phyloP scores from a whole-genome alignment of 2,888 invertebrate species.

The Endotricha flammealis region DNA sequence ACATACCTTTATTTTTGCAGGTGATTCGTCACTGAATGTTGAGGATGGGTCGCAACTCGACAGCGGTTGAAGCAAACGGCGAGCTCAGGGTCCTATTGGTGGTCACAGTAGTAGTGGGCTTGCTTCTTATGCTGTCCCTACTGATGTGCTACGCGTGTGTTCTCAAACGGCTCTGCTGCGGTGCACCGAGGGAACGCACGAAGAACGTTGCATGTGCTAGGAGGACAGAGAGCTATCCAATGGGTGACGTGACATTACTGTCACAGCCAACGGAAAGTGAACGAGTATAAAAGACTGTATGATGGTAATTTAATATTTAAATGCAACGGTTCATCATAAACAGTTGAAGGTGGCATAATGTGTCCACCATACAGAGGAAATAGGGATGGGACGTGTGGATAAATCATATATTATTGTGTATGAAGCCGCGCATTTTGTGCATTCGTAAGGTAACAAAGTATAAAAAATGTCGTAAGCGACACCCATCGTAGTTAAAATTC shows the following conservation, averaged over 20 bases:
- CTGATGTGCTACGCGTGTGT: conserved; percentile 83
- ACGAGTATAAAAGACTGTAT: conserved; percentile 64
- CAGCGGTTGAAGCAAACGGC: conserved; percentile 66
- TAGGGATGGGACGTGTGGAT: no score
- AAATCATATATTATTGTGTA: no score
- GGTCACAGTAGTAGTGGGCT: conserved; percentile 78
- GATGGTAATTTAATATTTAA: no score
- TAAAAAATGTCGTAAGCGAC: no score
- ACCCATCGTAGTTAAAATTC: no score
- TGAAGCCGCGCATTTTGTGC: no score
- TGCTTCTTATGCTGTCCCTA: conserved; percentile 79
- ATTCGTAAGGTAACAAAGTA: no score
- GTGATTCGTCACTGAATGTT: conserved; percentile 27
- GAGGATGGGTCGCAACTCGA: conserved; percentile 59
- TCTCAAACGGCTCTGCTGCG: conserved; percentile 80
- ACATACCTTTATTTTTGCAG: conserved; percentile 44
- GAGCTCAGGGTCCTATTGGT: conserved; percentile 78
- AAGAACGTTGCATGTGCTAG: conserved; percentile 53
- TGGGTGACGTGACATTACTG: conserved; percentile 79
- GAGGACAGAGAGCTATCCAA: conserved; percentile 75
- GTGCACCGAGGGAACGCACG: conserved; percentile 65
- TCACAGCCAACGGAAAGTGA: conserved; percentile 81
- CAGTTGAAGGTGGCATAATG: no score
- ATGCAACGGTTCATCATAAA: no score
- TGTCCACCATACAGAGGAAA: no score